Evolutionary conservation across 1,140 invertebrate genomes (phyloP).

Genomic region (Bombus fervidus): DNA sequence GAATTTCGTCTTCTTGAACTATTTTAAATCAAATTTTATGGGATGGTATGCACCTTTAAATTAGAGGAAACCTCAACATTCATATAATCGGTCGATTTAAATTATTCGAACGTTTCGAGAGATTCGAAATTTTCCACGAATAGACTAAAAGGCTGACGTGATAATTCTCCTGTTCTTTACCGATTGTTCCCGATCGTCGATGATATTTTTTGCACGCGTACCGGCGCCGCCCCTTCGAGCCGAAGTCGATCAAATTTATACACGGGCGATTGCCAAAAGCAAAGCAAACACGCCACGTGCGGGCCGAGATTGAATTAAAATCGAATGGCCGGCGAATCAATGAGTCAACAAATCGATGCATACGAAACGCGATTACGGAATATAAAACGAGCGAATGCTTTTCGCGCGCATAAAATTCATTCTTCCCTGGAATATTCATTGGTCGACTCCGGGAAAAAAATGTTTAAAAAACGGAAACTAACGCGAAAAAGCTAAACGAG

Average conservation of each 20-base stretch:
- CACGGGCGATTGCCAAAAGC: constrained; percentile 56
- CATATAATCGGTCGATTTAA: too few relatives aligned
- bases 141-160: too few relatives aligned
- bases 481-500: neutral
- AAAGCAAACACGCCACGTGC: constrained; percentile 43
- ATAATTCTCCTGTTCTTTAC: neutral
- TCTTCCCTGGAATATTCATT: constrained; percentile 42
- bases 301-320: constrained; percentile 63
- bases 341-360: constrained; percentile 63
- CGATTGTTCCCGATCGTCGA: neutral
- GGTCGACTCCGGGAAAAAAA: neutral
- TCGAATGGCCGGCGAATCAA: constrained; percentile 58
- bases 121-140: neutral
- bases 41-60: too few relatives aligned
- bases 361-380: constrained; percentile 49
- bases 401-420: constrained; percentile 46
- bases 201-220: neutral
- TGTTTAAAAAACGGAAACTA: neutral
- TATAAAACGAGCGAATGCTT: constrained; percentile 51
- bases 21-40: too few relatives aligned
- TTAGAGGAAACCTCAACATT: too few relatives aligned
- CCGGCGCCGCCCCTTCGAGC: neutral
- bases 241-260: constrained; percentile 61
- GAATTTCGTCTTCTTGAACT: too few relatives aligned
- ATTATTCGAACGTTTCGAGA: neutral